Evolutionary conservation across 2,888 invertebrate genomes (phyloP), one percentile per base, ranked within the genome.

Genomic region (Agrotis puta): DNA sequence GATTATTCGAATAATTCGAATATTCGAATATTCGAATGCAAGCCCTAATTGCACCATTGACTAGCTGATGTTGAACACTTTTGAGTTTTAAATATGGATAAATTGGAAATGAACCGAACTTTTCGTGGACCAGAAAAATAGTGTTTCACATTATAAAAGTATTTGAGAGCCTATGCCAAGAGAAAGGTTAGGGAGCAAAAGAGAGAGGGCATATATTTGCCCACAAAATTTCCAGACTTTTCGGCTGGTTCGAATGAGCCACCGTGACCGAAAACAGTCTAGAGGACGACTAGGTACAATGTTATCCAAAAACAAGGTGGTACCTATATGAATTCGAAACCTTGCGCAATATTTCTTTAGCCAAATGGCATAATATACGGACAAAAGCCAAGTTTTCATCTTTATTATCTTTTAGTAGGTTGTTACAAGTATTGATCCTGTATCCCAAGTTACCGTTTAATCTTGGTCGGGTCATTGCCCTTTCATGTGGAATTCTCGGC

Each of bases 391-490:
- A 65, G 45, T 65, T 65, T 72, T 39, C 3, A 57, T 33, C 45
- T 56, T 56, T 56, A 33, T 33, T 72, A 57, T 57, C 72, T 62
- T 18, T 63, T 48, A 14, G 22, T 71, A 45, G 27, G 43, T 33
- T 64, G 50, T 45, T 48, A 57, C 22, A 56, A 65, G 72, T 73
- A 73, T 73, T 72, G 73, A 72, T 73, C 72, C 50, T 16, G 33
- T 33, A 57, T 50, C 33, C 33, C 43, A 58, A 53, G 70, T 43
- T 48, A 51, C 61, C 57, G 53, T 77, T 66, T 51, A 24, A 64
- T 63, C 66, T 66, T 27, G 18, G 27, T 22, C n/a, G 47, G 77
- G 77, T 77, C 73, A 77, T 24, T 77, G 67, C 51, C 71, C 62
- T 27, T 64, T 65, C 20, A 24, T 43, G 47, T 54, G 43, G 57